These are phyloP conservation scores for Paramuricea clavata DNA, from an alignment of 92 coral and sea anemone genomes.

Conservation along the genomic window DNA sequence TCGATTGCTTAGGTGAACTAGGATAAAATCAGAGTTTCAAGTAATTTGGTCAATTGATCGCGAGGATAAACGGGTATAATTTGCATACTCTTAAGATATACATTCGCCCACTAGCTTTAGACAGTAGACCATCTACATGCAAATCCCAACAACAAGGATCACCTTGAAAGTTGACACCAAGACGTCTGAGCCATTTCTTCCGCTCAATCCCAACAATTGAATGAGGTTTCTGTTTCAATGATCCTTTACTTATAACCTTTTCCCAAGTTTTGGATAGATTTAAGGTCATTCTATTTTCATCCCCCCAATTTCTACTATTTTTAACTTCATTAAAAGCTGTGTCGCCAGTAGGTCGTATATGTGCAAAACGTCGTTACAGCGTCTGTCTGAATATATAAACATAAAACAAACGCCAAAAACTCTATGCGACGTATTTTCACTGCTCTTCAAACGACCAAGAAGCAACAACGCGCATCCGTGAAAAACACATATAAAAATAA, in stretches of 20 bases:
- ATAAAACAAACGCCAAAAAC: too few species aligned
- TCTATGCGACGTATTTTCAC: too few species aligned
- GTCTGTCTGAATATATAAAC: too few species aligned
- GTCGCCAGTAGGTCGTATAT: conserved; percentile 21
- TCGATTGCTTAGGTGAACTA: neutral
- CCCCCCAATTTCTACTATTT: conserved; percentile 24
- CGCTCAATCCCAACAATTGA: neutral
- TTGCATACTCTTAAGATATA: neutral
- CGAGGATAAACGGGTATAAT: neutral
- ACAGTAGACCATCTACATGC: neutral
- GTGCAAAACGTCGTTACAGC: too few species aligned
- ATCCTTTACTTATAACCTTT: conserved; percentile 23
- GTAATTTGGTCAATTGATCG: neutral
- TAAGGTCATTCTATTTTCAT: conserved; percentile 6
- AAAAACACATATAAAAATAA: too few species aligned
- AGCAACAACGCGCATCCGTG: too few species aligned
- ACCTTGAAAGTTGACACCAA: conserved; percentile 20
- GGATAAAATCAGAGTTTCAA: neutral
- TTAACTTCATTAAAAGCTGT: conserved; percentile 6
- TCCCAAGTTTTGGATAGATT: neutral
- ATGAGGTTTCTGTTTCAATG: neutral
- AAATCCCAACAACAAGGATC: neutral
- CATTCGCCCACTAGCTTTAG: conserved; percentile 34
- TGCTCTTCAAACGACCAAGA: too few species aligned
- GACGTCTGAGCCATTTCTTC: neutral